Evolutionary conservation across 1,140 invertebrate species (phyloP).

Genomic region (Ceratosolen solmsi): DNA sequence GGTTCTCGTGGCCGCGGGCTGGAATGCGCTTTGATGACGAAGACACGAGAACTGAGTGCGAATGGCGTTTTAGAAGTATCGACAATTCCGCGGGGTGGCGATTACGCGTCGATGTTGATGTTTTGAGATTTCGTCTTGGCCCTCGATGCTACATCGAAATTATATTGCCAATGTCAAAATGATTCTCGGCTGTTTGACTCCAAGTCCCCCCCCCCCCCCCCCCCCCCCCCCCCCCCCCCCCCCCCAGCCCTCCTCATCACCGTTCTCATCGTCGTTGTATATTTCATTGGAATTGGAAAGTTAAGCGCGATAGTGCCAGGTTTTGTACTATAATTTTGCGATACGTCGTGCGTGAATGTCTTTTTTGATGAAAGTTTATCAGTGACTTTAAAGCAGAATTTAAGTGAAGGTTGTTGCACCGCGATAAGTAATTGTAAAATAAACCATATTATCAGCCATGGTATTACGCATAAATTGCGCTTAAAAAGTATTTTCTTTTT

Average conservation of each 20-base stretch:
- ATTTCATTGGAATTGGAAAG: too few relatives aligned
- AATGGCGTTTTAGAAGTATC: neutral
- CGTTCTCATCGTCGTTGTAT: too few relatives aligned
- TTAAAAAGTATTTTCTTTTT: slow-evolving; percentile 25
- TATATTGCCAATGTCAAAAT: neutral
- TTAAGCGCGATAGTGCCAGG: too few relatives aligned
- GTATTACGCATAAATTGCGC: slow-evolving; percentile 20
- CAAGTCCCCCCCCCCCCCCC: too few relatives aligned
- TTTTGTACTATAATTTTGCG: neutral
- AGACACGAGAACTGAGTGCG: neutral
- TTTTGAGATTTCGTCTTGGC: neutral
- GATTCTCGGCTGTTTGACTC: too few relatives aligned
- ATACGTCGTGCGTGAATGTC: neutral
- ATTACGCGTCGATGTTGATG: too few relatives aligned
- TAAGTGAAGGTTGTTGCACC: neutral
- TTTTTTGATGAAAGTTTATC: neutral
- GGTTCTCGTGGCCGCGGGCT: neutral
- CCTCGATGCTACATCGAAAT: neutral
- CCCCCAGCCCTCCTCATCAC: too few relatives aligned
- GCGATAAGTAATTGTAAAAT: slow-evolving; percentile 12
- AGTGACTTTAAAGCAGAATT: slow-evolving; percentile 16
- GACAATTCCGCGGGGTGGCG: neutral
- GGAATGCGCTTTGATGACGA: neutral
- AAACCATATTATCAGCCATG: slow-evolving; percentile 27
- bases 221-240: too few relatives aligned